Evolutionary conservation across 2,797 vertebrate genomes (phyloP).

Genomic region (Rhabdophis nuchalis): DNA sequence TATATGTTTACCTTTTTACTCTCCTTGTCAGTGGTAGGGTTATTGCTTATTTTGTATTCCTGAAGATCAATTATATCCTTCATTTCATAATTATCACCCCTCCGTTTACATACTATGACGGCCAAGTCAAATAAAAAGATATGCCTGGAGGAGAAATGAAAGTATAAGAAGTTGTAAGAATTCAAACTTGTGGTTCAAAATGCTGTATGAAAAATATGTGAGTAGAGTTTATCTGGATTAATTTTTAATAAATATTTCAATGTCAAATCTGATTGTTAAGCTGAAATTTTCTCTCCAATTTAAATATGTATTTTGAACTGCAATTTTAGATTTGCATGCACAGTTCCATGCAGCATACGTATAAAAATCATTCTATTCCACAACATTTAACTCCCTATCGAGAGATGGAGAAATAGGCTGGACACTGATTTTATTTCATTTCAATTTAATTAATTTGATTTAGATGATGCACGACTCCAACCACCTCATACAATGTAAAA

Average conservation of each 20-base stretch:
- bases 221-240: background rate
- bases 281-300: background rate
- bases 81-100: slow-evolving; percentile 97
- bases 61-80: slow-evolving; percentile 95
- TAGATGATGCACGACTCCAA: background rate
- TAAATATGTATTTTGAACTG: background rate
- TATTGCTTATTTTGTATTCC: slow-evolving; percentile 94
- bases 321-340: background rate
- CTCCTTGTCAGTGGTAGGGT: slow-evolving; percentile 93
- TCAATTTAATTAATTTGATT: background rate
- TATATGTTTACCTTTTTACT: slow-evolving; percentile 85
- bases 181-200: background rate
- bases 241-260: background rate
- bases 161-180: slow-evolving; percentile 16
- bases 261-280: background rate
- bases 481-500: background rate
- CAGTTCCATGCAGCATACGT: background rate
- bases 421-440: background rate
- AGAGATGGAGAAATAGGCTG: background rate
- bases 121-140: slow-evolving; percentile 95
- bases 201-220: background rate
- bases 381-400: background rate
- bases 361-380: background rate
- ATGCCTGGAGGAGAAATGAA: slow-evolving; percentile 76
- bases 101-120: slow-evolving; percentile 91